phyloP scores from a whole-genome alignment of 2,797 vertebrate genomes.

The Anguilla marmorata region DNA sequence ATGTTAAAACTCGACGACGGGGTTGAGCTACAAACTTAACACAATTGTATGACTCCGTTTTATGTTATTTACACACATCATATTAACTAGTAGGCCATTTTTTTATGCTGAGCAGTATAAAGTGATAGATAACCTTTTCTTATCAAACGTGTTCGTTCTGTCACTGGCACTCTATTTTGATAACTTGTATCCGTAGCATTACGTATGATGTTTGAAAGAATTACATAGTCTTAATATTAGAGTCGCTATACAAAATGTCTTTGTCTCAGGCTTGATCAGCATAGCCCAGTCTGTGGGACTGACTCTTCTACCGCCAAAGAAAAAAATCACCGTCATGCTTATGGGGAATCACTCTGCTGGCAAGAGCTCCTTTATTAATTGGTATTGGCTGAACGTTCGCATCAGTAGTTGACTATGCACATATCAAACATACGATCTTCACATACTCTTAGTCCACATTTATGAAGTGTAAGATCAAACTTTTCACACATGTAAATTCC shows the following conservation, averaged over 20 bases:
- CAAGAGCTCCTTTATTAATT: conserved; percentile 87
- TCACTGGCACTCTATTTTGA: too few relatives aligned
- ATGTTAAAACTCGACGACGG: too few relatives aligned
- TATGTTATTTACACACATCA: too few relatives aligned
- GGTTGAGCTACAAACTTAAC: too few relatives aligned
- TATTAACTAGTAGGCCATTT: too few relatives aligned
- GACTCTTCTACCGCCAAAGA: conserved; percentile 75
- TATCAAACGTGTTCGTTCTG: too few relatives aligned
- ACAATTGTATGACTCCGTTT: too few relatives aligned
- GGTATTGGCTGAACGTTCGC: conserved; percentile 58
- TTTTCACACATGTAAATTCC: neutral
- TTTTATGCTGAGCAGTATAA: too few relatives aligned
- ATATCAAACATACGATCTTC: neutral
- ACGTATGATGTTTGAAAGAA: too few relatives aligned
- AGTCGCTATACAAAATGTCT: neutral
- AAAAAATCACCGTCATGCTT: conserved; percentile 83
- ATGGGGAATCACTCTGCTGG: conserved; percentile 87
- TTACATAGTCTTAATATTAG: neutral
- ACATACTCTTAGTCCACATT: neutral
- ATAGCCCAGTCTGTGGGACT: conserved; percentile 75
- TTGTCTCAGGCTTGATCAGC: conserved; percentile 70
- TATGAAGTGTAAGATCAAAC: neutral
- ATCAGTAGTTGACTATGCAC: neutral
- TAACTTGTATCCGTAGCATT: too few relatives aligned
- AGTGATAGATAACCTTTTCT: too few relatives aligned